Evolutionary conservation across 2,113 vertebrate genomes (phyloP), one percentile per base, ranked within the genome.

Genomic region (Climacteris rufus): DNA sequence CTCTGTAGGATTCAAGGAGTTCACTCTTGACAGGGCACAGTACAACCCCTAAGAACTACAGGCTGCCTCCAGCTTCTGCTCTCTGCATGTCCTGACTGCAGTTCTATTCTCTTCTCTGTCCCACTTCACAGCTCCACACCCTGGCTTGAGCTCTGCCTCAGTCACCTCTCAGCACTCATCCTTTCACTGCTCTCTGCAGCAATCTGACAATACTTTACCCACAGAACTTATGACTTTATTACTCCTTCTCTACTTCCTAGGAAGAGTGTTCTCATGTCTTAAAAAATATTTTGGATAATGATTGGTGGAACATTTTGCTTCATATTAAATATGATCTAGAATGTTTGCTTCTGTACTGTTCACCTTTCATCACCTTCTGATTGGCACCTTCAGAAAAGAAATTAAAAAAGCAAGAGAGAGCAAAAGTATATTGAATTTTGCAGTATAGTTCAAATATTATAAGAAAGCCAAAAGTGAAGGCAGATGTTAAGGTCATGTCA

Each of bases 81-180:
- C 17, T 35, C 61, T 63, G 21, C 7, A 9, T 65, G 76, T 61
- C 17, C 61, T 65, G 28, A 44, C 25, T 72, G 31, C 2, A 40
- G 24, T 31, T 75, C 69, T 63, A 3, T 16, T 75, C 35, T 31
- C 6, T 52, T 84, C 52, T 68, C 65, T 59, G 33, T 56, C 30
- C 44, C 1, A 0, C 22, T 68, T 31, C 66, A 71, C 21, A 47
- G 1, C 27, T 59, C 25, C 31, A 44, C 54, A 81, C 7, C 14
- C 5, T 1, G 1, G 20, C 42, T 66, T 66, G 8, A 89, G 31
- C 17, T 42, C 39, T 82, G 45, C 17, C 33, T 64, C 31, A 54
- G n/a, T 20, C 50, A 70, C 16, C 50, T 75, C 60, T 68, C 64
- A 24, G 15, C 0, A 0, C 15, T 52, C 21, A 28, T 31, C 49